A percentile compares a stretch with the other conserved stretches of the same genome.
These are phyloP conservation scores for Drosophila burlai DNA, from an alignment of 1,140 invertebrate genomes.

Conservation along the genomic window DNA sequence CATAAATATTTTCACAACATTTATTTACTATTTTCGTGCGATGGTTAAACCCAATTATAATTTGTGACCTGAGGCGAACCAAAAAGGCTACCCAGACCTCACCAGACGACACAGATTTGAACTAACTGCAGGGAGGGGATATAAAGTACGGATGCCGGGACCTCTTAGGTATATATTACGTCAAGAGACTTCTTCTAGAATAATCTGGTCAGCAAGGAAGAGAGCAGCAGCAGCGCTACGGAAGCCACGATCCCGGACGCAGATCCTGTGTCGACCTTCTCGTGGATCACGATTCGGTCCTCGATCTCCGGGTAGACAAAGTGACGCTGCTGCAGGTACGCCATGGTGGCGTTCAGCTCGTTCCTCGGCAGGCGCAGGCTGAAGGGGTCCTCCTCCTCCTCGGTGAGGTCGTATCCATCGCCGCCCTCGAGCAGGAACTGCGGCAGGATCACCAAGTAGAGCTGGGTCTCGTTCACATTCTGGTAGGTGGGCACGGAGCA, in stretches of 20 bases:
- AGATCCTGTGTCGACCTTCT: slow-evolving; percentile 24
- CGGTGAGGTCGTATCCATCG: slow-evolving; percentile 51
- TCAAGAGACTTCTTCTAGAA: slow-evolving; percentile 26
- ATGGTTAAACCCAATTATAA: not conserved
- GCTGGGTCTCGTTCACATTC: slow-evolving; percentile 80
- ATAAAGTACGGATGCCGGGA: not conserved
- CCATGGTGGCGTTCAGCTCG: slow-evolving; percentile 55
- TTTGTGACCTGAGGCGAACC: too few species aligned
- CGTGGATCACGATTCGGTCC: slow-evolving; percentile 85
- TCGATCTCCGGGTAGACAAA: slow-evolving; percentile 86
- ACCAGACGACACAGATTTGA: slow-evolving; percentile 4
- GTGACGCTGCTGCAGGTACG: slow-evolving; percentile 60
- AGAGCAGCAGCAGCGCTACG: slow-evolving; percentile 42
- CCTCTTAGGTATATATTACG: too few species aligned
- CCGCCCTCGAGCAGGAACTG: slow-evolving; percentile 65
- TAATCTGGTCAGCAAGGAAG: slow-evolving; percentile 32
- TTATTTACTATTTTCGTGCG: slow-evolving; percentile 29
- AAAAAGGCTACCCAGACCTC: too few species aligned
- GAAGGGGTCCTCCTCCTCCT: slow-evolving; percentile 29
- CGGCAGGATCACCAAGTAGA: slow-evolving; percentile 86
- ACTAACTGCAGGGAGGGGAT: not conserved
- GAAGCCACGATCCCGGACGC: slow-evolving; percentile 57
- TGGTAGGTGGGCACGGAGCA: slow-evolving; percentile 86
- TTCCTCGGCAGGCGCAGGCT: slow-evolving; percentile 39
- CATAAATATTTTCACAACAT: too few species aligned